Percentiles rank a stretch among this genome's conserved stretches.
Evolutionary conservation across 2,113 vertebrate species (phyloP).

Genomic region (Ellobius talpinus): DNA sequence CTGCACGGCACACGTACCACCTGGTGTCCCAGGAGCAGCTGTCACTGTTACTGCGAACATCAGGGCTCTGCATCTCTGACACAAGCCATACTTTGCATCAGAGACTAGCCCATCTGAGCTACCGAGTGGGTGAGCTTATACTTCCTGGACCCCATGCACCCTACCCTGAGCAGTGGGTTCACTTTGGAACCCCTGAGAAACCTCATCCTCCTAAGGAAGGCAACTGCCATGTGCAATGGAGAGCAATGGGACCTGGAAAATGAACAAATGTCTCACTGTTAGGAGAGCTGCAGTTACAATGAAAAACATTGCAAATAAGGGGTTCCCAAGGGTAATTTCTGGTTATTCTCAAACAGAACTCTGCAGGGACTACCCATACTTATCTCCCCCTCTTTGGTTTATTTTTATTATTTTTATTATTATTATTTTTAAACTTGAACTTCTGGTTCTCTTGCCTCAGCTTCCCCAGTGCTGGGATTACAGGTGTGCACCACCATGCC

Average conservation of each 20-base stretch:
- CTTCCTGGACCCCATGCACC: neutral
- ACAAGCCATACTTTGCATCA: slow-evolving; percentile 55
- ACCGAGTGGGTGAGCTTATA: slow-evolving; percentile 34
- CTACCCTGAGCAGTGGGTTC: slow-evolving; percentile 1
- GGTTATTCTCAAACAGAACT: neutral
- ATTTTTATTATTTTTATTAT: too few species aligned
- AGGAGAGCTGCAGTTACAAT: neutral
- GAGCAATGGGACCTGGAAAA: neutral
- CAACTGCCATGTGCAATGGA: neutral
- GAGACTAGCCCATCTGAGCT: slow-evolving; percentile 62
- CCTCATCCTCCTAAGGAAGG: neutral
- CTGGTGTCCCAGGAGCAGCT: neutral
- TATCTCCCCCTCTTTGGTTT: neutral
- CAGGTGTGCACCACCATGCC: neutral
- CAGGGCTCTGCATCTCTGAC: neutral
- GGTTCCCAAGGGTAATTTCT: neutral
- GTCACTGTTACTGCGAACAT: slow-evolving; percentile 42
- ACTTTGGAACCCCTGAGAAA: neutral
- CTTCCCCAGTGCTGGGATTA: neutral
- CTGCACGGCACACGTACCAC: neutral
- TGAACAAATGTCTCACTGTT: neutral
- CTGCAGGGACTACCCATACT: neutral
- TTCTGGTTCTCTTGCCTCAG: neutral
- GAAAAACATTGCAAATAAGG: neutral
- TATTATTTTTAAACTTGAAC: neutral